Evolutionary conservation across 2,797 vertebrate species (phyloP), one percentile per base, ranked within the genome.

Genomic region (Halcyon smyrnensis): DNA sequence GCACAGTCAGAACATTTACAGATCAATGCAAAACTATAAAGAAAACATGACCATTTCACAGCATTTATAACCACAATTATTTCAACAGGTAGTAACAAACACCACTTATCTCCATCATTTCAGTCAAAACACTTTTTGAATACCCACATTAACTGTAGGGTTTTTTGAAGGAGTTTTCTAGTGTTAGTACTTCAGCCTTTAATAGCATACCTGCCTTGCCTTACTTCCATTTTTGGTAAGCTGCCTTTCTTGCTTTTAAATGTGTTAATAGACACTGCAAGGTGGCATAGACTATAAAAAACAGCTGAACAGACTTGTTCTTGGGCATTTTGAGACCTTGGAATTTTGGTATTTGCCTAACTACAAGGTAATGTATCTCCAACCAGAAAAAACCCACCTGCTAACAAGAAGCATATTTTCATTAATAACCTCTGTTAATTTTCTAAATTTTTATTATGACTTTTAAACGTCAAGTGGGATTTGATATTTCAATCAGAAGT

Each of bases 251-350:
- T 85, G 46, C 27, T 78, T 87, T 85, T 23, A 65, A 84, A 81
- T 0, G 12, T 86, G 73, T 85, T 78, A 81, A 62, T 37, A 95
- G 79, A 94, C 92, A 94, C 95, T 81, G 84, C 87, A 87, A 96
- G 91, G 94, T 96, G 96, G 94, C 94, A 71, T 27, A 95, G 84
- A 73, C 96, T 96, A 56, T 57, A 68, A 87, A 94, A 95, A 93
- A 51, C 68, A 77, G 57, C 41, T 69, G 62, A 75, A 89, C 57
- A 85, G 69, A 85, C 60, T 84, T 63, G 32, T 63, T 27, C 39
- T 86, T 64, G 21, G 48, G 32, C 56, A 51, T 87, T 94, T 85
- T 60, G 75, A 67, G 74, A 69, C 15, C 36, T 11, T 50, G 24
- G 10, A 54, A 71, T 78, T 53, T 57, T 67, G 48, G 3, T 71